These are phyloP conservation scores for Holothuria leucospilota DNA, from an alignment of 53 echinoderm and acorn worm species.

Conservation along the genomic window DNA sequence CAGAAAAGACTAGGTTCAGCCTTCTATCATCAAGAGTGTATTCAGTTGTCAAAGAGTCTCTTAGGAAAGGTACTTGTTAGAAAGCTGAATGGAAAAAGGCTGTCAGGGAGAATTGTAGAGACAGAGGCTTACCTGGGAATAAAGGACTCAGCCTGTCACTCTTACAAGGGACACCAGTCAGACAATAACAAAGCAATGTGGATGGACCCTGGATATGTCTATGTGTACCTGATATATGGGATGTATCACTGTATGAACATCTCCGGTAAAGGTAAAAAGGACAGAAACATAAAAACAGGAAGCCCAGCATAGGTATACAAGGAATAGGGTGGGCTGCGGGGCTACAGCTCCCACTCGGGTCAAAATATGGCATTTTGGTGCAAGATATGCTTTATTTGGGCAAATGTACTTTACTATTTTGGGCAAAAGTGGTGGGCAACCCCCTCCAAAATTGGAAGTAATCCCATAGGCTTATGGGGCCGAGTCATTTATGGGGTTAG, in stretches of 20 bases:
- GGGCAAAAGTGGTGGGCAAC: too few species aligned
- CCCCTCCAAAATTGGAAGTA: too few species aligned
- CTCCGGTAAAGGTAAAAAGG: constrained; percentile 74
- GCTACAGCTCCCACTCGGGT: too few species aligned
- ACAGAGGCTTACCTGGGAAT: constrained; percentile 82
- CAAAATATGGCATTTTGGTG: too few species aligned
- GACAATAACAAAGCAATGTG: constrained; percentile 75
- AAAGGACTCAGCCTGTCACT: constrained; percentile 78
- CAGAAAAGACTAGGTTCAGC: neutral
- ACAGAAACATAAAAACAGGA: too few species aligned
- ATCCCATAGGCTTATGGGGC: too few species aligned
- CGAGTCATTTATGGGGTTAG: too few species aligned
- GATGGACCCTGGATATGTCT: constrained; percentile 72
- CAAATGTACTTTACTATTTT: too few species aligned
- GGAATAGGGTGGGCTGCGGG: too few species aligned
- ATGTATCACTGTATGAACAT: constrained; percentile 90
- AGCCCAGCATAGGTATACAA: too few species aligned
- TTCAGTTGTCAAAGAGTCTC: constrained; percentile 71
- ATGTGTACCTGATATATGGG: constrained; percentile 93
- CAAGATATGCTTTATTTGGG: too few species aligned
- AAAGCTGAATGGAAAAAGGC: constrained; percentile 54
- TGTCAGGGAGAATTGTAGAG: constrained; percentile 81
- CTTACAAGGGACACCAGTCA: constrained; percentile 67
- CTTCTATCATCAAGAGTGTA: constrained; percentile 78
- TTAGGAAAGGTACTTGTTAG: constrained; percentile 77